A percentile compares a stretch with the other conserved stretches of the same genome.
Conservation (phyloP, 2,797 vertebrate genomes). For the Nyctibius grandis region DNA sequence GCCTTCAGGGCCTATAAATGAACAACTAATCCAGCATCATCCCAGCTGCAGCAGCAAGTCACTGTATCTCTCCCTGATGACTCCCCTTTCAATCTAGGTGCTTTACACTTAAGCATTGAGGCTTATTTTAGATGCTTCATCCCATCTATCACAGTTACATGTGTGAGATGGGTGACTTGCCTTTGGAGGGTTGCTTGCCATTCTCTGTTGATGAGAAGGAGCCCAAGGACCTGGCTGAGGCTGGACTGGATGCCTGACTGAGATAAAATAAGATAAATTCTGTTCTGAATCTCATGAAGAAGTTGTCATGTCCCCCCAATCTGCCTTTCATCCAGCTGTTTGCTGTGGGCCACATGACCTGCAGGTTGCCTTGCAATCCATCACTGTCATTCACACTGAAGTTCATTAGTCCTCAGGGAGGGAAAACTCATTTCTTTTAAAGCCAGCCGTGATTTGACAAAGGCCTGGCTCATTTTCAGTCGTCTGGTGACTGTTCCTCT, state of each 20-base stretch:
- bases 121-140: neutral
- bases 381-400: neutral
- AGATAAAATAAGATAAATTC: neutral
- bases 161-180: neutral
- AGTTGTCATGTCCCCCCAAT: neutral
- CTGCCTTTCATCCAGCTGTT: conserved; percentile 7
- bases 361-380: neutral
- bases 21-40: neutral
- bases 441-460: neutral
- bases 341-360: neutral
- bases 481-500: neutral
- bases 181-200: neutral
- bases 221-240: neutral
- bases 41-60: neutral
- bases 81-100: neutral
- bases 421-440: neutral
- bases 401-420: neutral
- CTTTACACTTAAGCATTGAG: neutral
- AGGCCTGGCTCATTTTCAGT: neutral
- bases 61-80: neutral
- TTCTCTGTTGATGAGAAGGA: neutral
- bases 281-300: neutral
- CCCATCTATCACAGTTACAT: neutral
- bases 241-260: neutral
- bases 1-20: neutral